A percentile compares a stretch with the other conserved stretches of the same genome.
phyloP scores from a whole-genome alignment of 1,140 invertebrate genomes.

The Batillaria attramentaria region DNA sequence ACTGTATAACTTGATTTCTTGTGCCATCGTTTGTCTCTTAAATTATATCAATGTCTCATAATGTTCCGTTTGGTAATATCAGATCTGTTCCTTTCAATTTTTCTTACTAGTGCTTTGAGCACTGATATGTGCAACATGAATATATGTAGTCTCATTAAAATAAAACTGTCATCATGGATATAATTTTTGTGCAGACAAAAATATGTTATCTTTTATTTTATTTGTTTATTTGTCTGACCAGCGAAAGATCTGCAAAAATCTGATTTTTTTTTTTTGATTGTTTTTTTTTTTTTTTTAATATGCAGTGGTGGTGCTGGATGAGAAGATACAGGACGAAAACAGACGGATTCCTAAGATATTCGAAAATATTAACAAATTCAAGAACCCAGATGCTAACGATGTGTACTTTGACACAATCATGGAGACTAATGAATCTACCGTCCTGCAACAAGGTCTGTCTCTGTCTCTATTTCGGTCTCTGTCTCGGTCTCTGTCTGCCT shows the following conservation, averaged over 20 bases:
- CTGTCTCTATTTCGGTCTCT: not conserved
- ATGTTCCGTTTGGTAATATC: too few species aligned
- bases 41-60: too few species aligned
- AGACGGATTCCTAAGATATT: constrained; percentile 17
- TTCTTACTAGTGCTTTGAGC: too few species aligned
- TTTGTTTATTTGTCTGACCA: not conserved
- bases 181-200: not conserved
- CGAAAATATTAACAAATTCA: not conserved
- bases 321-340: constrained; percentile 15
- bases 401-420: constrained; percentile 26
- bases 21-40: too few species aligned
- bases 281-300: not conserved
- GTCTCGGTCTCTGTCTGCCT: not conserved
- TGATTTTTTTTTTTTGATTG: not conserved
- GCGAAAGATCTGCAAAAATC: too few species aligned
- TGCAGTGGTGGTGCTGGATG: constrained; percentile 31
- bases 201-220: not conserved
- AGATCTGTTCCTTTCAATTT: too few species aligned
- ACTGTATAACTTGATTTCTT: too few species aligned
- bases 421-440: constrained; percentile 17
- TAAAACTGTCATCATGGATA: not conserved
- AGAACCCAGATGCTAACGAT: not conserved
- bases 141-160: not conserved
- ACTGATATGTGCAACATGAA: not conserved
- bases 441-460: constrained; percentile 9